phyloP scores from a whole-genome alignment of 2,888 invertebrate genomes.

The Neria commutata region DNA sequence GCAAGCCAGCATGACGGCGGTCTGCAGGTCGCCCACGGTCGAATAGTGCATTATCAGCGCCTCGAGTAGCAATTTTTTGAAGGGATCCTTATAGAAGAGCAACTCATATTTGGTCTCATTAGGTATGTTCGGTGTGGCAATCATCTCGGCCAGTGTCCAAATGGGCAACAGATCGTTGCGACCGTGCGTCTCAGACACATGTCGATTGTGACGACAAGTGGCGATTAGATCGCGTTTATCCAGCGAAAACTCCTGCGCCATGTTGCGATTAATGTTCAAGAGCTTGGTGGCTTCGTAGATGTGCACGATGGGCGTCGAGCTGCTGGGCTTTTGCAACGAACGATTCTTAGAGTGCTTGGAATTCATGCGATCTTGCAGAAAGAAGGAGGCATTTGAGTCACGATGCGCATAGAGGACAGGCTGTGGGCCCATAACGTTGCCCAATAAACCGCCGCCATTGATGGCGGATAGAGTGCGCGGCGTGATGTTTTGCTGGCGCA shows the following conservation, averaged over 20 bases:
- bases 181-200: slow-evolving; percentile 75
- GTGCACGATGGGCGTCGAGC: slow-evolving; percentile 51
- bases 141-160: slow-evolving; percentile 83
- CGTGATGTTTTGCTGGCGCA: slow-evolving; percentile 77
- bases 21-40: slow-evolving; percentile 84
- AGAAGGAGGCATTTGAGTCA: slow-evolving; percentile 74
- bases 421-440: slow-evolving; percentile 60
- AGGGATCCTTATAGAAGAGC: slow-evolving; percentile 80
- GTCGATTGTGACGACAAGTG: slow-evolving; percentile 83
- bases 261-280: slow-evolving; percentile 77
- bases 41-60: slow-evolving; percentile 85
- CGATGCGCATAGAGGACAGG: slow-evolving; percentile 55
- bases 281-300: slow-evolving; percentile 64
- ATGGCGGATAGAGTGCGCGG: slow-evolving; percentile 80
- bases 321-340: slow-evolving; percentile 55
- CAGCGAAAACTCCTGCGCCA: slow-evolving; percentile 83
- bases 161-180: slow-evolving; percentile 84
- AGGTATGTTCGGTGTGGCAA: slow-evolving; percentile 65
- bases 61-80: slow-evolving; percentile 83
- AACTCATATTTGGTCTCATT: slow-evolving; percentile 67
- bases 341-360: slow-evolving; percentile 58
- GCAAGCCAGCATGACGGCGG: slow-evolving; percentile 91
- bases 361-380: slow-evolving; percentile 73
- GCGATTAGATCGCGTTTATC: slow-evolving; percentile 62
- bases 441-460: slow-evolving; percentile 63